Conservation (phyloP, 2,113 vertebrate species). For the Phocoena phocoena region DNA sequence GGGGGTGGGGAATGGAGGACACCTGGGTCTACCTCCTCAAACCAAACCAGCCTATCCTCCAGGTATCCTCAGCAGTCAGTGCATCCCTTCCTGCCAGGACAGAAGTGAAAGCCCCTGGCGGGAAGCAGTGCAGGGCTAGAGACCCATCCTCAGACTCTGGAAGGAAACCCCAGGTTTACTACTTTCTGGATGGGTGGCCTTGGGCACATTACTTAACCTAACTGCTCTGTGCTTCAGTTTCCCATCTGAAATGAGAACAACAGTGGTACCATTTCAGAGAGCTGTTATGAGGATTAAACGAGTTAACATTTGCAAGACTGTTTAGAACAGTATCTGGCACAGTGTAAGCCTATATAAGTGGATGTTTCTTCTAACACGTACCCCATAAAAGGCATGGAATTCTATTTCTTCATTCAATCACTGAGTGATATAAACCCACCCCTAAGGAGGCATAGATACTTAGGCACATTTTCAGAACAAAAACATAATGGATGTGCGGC, state of each 20-base stretch:
- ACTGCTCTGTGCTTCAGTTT: background rate
- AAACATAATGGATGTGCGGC: slow-evolving; percentile 11
- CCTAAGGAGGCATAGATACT: slow-evolving; percentile 20
- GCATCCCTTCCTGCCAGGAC: background rate
- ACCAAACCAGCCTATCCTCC: background rate
- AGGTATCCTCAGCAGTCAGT: background rate
- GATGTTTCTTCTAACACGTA: background rate
- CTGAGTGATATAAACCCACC: background rate
- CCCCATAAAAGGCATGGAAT: background rate
- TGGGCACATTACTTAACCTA: background rate
- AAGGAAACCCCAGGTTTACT: background rate
- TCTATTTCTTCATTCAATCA: background rate
- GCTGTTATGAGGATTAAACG: background rate
- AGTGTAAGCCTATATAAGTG: background rate
- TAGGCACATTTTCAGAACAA: slow-evolving; percentile 30
- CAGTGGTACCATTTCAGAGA: background rate
- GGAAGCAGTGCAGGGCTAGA: background rate
- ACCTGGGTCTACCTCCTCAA: background rate
- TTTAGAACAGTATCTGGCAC: background rate
- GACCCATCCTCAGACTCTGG: background rate
- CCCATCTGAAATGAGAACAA: background rate
- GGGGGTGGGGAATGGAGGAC: background rate
- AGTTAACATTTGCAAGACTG: background rate
- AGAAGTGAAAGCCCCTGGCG: background rate
- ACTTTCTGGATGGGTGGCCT: background rate